Conservation (phyloP, 2,888 invertebrate species). For the Oxycera nigricornis region DNA sequence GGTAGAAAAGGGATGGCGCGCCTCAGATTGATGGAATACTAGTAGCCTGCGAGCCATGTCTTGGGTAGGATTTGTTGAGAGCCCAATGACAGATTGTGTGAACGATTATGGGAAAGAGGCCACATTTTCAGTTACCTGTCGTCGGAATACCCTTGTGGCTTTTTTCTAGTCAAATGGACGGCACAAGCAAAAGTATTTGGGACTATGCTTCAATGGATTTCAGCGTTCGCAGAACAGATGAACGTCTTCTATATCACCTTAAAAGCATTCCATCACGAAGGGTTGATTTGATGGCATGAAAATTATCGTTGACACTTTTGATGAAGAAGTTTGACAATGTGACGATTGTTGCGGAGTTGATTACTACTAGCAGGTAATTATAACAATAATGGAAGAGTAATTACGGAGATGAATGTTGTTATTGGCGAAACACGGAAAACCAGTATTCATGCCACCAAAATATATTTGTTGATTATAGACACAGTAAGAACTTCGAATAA, state of each 20-base stretch:
- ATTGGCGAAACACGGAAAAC: too few species aligned
- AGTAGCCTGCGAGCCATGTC: slow-evolving; percentile 7
- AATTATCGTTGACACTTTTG: too few species aligned
- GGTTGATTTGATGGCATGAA: too few species aligned
- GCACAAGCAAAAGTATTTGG: neutral
- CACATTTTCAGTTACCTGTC: neutral
- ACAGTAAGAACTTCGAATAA: too few species aligned
- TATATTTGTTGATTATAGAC: too few species aligned
- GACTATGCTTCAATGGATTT: slow-evolving; percentile 37
- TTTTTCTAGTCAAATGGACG: neutral
- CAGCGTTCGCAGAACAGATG: slow-evolving; percentile 12
- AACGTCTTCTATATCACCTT: slow-evolving; percentile 41
- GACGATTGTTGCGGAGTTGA: too few species aligned
- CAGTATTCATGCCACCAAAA: too few species aligned
- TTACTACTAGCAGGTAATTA: too few species aligned
- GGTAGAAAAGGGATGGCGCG: neutral
- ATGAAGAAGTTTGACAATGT: too few species aligned
- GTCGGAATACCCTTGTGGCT: slow-evolving; percentile 4
- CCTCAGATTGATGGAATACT: slow-evolving; percentile 11
- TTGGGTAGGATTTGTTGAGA: slow-evolving; percentile 5
- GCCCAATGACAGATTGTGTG: slow-evolving; percentile 30
- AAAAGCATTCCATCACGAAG: slow-evolving; percentile 37
- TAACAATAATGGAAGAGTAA: too few species aligned
- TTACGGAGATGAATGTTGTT: too few species aligned
- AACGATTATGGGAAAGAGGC: slow-evolving; percentile 18